phyloP scores from a whole-genome alignment of 2,113 vertebrate genomes.

The Saguinus midas region DNA sequence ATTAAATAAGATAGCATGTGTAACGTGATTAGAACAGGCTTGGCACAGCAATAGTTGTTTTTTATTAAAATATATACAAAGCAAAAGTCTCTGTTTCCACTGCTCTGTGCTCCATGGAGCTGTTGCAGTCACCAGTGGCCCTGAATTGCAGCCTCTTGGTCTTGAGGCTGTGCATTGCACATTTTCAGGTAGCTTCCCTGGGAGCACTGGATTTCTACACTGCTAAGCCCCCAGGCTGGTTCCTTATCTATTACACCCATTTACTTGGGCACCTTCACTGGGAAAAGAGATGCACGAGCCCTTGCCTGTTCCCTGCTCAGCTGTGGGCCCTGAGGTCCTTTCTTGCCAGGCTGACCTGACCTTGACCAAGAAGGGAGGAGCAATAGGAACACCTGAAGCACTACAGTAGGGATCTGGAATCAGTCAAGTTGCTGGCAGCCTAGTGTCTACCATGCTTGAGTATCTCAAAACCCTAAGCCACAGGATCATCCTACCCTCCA shows the following conservation, averaged over 20 bases:
- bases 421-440: background rate
- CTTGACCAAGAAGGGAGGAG: background rate
- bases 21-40: background rate
- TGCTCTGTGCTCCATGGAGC: background rate
- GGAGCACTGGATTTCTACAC: background rate
- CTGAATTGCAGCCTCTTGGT: background rate
- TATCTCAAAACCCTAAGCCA: background rate
- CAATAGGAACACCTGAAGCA: background rate
- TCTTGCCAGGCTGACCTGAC: background rate
- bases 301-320: background rate
- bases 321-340: background rate
- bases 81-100: background rate
- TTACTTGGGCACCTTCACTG: background rate
- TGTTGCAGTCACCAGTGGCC: background rate
- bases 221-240: background rate
- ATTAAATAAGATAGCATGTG: background rate
- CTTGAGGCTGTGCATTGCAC: background rate
- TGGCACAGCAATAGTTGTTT: background rate
- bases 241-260: background rate
- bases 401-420: background rate
- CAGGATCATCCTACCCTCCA: background rate
- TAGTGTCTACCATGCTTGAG: background rate
- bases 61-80: background rate
- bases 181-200: background rate
- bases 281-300: background rate